Percentiles rank a stretch among this genome's conserved stretches.
These are phyloP conservation scores for Bambusicola thoracicus DNA, from an alignment of 2,113 vertebrate species.

Conservation along the genomic window DNA sequence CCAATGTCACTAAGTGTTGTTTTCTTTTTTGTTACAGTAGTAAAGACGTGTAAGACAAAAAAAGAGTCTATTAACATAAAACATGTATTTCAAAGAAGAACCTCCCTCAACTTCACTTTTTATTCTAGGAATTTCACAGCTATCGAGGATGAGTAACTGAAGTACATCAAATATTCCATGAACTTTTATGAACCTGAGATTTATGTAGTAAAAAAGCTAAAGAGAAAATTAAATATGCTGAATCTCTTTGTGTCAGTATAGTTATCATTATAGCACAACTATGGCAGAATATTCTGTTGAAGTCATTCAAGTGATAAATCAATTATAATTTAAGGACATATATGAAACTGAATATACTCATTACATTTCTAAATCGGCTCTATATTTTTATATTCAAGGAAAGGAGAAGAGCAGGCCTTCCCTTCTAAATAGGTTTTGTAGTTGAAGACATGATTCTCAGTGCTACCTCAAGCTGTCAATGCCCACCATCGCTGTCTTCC, in stretches of 20 bases:
- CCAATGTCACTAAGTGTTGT: neutral
- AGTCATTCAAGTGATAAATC: neutral
- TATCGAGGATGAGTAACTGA: neutral
- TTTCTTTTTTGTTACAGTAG: neutral
- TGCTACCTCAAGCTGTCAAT: neutral
- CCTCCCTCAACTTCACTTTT: neutral
- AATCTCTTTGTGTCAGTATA: neutral
- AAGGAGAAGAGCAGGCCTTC: accelerated
- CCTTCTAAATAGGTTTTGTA: neutral
- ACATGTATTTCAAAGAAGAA: too few relatives aligned
- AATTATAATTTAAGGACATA: neutral
- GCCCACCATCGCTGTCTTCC: neutral
- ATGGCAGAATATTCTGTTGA: neutral
- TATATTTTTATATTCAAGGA: neutral
- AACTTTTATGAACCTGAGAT: neutral
- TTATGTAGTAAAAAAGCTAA: accelerated
- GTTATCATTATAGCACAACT: neutral
- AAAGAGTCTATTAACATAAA: neutral
- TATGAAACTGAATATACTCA: neutral
- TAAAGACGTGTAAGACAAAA: neutral
- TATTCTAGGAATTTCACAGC: neutral
- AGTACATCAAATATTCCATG: too few relatives aligned
- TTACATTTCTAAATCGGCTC: neutral
- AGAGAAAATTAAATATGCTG: neutral
- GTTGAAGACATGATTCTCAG: neutral